A percentile compares a stretch with the other conserved stretches of the same genome.
phyloP scores from a whole-genome alignment of 2,888 invertebrate species.

The Folsomia manolachei region DNA sequence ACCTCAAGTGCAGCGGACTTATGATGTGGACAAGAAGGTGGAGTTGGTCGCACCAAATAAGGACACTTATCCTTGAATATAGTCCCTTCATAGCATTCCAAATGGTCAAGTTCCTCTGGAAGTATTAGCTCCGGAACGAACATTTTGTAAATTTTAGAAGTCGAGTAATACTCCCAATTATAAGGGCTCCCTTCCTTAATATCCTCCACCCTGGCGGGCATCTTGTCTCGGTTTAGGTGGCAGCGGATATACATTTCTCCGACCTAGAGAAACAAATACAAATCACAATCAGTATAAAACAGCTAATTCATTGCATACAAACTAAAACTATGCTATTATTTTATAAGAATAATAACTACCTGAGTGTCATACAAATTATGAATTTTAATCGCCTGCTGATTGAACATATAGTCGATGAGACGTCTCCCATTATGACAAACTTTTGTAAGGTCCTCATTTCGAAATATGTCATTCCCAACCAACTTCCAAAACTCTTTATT shows the following conservation, averaged over 20 bases:
- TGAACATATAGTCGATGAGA: background rate
- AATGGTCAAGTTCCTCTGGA: background rate
- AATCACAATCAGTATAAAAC: too few species aligned
- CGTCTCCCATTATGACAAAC: background rate
- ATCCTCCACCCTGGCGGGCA: background rate
- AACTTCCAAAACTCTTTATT: background rate
- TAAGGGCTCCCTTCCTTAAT: too few species aligned
- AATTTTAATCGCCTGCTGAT: background rate
- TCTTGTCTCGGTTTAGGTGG: background rate
- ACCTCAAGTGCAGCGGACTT: background rate
- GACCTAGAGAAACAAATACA: too few species aligned
- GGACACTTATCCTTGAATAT: background rate
- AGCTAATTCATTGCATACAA: too few species aligned
- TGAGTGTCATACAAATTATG: background rate
- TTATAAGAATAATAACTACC: too few species aligned
- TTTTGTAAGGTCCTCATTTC: background rate
- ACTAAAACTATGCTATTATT: too few species aligned
- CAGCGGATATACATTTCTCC: background rate
- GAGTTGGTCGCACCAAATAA: background rate
- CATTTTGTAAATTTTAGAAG: background rate
- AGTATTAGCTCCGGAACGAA: background rate
- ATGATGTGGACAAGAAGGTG: background rate
- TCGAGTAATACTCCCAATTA: background rate
- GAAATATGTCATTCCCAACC: background rate
- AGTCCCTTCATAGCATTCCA: background rate